phyloP scores from a whole-genome alignment of 2,797 vertebrate species.

The Echiichthys vipera region DNA sequence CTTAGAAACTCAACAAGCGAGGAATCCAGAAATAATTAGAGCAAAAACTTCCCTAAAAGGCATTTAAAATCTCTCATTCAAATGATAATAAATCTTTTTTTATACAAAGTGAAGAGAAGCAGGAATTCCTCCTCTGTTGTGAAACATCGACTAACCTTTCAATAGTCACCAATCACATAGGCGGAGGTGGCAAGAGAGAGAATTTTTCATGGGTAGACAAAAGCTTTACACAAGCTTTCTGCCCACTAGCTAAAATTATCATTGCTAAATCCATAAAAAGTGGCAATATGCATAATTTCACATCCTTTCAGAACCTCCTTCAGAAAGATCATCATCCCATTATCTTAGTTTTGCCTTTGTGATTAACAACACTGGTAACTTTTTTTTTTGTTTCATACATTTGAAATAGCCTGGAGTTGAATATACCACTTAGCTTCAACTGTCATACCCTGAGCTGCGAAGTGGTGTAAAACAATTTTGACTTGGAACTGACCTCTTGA shows the following conservation, averaged over 20 bases:
- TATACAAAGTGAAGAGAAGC: slow-evolving; percentile 18
- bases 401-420: neutral
- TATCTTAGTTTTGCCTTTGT: neutral
- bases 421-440: neutral
- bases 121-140: slow-evolving; percentile 39
- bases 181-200: slow-evolving; percentile 30
- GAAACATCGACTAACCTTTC: slow-evolving; percentile 44
- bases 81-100: slow-evolving; percentile 52
- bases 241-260: slow-evolving; percentile 44
- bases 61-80: slow-evolving; percentile 45
- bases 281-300: slow-evolving; percentile 20
- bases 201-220: slow-evolving; percentile 41
- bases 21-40: slow-evolving; percentile 17
- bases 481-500: slow-evolving; percentile 90
- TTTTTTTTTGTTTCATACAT: neutral
- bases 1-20: slow-evolving; percentile 4
- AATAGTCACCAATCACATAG: slow-evolving; percentile 22
- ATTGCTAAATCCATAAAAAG: slow-evolving; percentile 30
- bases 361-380: neutral
- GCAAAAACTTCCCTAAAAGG: neutral
- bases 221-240: slow-evolving; percentile 32
- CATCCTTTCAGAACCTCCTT: slow-evolving; percentile 4
- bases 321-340: slow-evolving; percentile 3
- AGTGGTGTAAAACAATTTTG: neutral
- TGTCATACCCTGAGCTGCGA: neutral